Evolutionary conservation across 1,140 invertebrate genomes (phyloP).

Genomic region (Pantala flavescens): DNA sequence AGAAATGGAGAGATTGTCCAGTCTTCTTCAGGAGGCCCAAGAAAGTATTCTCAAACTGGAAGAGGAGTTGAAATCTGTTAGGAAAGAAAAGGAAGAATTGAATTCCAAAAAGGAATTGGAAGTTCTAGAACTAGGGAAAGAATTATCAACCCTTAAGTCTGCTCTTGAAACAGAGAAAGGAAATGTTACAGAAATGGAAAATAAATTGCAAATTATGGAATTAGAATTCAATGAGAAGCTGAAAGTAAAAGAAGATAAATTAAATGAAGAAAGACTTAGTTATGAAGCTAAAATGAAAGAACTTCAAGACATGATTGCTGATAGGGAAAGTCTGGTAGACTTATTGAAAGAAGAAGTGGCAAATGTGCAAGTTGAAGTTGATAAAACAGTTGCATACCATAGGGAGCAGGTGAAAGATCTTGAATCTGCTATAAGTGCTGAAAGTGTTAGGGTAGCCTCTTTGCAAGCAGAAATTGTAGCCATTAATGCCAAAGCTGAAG

Average conservation of each 20-base stretch:
- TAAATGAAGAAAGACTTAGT: neutral
- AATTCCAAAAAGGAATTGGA: neutral
- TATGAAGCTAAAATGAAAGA: neutral
- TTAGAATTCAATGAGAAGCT: neutral
- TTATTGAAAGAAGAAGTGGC: neutral
- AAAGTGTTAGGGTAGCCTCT: neutral
- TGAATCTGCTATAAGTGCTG: neutral
- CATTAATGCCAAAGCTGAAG: neutral
- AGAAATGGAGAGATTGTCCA: neutral
- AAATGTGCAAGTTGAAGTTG: neutral
- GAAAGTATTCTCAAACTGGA: neutral
- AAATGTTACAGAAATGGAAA: neutral
- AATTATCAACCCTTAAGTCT: neutral
- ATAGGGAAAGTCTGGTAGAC: neutral
- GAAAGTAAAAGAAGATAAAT: neutral
- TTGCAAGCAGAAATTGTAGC: neutral
- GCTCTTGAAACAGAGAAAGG: neutral
- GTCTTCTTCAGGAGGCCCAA: neutral
- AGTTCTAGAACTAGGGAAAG: neutral
- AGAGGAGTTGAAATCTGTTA: neutral
- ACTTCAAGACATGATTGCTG: neutral
- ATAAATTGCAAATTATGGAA: neutral
- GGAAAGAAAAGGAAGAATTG: neutral
- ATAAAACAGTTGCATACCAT: neutral
- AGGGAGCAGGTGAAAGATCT: neutral